Percentiles rank a stretch among this genome's conserved stretches.
phyloP scores from a whole-genome alignment of 2,113 vertebrate species.

The Formicarius rufipectus region DNA sequence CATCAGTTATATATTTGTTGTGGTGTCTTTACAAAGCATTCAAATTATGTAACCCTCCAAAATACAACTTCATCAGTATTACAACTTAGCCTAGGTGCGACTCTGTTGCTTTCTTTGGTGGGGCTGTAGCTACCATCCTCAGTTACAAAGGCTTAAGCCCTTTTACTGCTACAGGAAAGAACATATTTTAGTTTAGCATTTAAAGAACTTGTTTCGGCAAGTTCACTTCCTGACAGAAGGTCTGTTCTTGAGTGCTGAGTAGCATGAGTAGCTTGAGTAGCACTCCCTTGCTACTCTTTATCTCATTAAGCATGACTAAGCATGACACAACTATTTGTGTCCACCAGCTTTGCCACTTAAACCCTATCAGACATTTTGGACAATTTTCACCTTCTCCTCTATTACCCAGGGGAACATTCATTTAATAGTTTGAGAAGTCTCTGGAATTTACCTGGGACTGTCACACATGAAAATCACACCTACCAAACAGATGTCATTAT shows the following conservation, averaged over 20 bases:
- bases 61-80: neutral
- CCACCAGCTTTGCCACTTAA: neutral
- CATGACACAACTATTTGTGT: neutral
- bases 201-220: neutral
- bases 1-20: neutral
- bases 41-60: neutral
- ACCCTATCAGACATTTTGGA: neutral
- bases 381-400: neutral
- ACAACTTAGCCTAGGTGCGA: neutral
- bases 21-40: neutral
- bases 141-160: neutral
- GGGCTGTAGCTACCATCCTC: neutral
- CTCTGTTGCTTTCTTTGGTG: neutral
- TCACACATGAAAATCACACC: neutral
- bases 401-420: neutral
- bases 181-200: neutral
- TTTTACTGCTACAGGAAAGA: neutral
- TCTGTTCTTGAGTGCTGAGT: neutral
- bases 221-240: neutral
- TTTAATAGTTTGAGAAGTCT: neutral
- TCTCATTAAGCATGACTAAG: neutral
- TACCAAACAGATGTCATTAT: neutral
- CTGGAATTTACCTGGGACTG: neutral
- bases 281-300: neutral
- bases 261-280: no score